These are phyloP conservation scores for Anneissia japonica DNA, from an alignment of 35 echinoderm and acorn worm species.

Conservation along the genomic window DNA sequence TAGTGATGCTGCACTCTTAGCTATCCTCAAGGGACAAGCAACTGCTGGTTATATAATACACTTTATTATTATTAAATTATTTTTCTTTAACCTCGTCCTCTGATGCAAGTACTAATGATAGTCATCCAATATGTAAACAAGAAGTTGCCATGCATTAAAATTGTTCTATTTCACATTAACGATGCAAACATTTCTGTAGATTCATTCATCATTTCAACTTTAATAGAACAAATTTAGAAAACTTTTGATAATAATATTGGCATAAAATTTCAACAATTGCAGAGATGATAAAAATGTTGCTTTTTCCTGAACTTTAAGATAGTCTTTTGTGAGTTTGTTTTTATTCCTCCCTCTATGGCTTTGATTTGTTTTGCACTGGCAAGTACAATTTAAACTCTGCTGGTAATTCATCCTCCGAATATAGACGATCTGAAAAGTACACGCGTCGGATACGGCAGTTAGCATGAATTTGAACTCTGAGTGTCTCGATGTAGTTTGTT, in stretches of 20 bases:
- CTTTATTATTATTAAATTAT: no score
- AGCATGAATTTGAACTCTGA: slow-evolving; percentile 99
- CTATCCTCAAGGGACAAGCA: no score
- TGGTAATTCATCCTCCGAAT: slow-evolving; percentile 98
- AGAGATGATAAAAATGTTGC: background rate
- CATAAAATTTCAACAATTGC: background rate
- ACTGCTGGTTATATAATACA: no score
- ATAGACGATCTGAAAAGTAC: slow-evolving; percentile 96
- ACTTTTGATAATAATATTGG: background rate
- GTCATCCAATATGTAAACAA: no score
- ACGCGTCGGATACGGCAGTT: slow-evolving; percentile 98
- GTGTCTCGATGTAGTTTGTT: slow-evolving; percentile 99
- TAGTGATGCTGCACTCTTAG: no score
- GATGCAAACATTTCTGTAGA: no score
- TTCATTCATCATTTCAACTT: background rate
- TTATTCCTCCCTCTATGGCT: slow-evolving; percentile 41
- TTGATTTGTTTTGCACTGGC: slow-evolving; percentile 76
- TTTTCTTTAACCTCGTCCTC: no score
- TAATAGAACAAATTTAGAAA: background rate
- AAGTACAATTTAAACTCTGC: slow-evolving; percentile 99
- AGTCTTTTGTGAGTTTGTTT: background rate
- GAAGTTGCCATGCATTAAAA: no score
- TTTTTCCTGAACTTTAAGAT: background rate
- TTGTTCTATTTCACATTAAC: no score
- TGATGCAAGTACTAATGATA: no score